phyloP scores from a whole-genome alignment of 2,113 vertebrate genomes.

The Oryzias woworae region DNA sequence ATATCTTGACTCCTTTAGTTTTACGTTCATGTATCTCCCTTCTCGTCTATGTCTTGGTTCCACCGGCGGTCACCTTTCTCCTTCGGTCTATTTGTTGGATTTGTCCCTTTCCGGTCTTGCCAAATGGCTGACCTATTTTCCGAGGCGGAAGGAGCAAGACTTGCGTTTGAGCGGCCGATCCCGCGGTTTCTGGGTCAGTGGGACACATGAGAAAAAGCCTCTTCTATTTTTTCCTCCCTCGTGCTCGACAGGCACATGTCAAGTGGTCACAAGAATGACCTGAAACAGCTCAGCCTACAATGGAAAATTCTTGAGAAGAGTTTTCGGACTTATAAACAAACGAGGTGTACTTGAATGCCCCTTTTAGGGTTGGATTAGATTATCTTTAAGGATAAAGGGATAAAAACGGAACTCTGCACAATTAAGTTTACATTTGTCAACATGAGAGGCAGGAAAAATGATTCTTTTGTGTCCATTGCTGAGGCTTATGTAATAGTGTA shows the following conservation, averaged over 20 bases:
- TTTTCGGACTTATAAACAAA: neutral
- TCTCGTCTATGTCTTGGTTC: constrained; percentile 17
- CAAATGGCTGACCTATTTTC: constrained; percentile 72
- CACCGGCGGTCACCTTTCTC: constrained; percentile 4
- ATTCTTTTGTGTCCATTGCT: constrained; percentile 3
- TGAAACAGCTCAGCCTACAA: constrained; percentile 6
- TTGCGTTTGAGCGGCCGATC: constrained; percentile 51
- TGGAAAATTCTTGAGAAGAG: neutral
- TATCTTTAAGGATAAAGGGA: neutral
- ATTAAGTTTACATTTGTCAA: constrained; percentile 2
- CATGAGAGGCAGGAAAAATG: neutral
- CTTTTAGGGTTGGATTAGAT: neutral
- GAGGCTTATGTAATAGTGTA: constrained; percentile 49
- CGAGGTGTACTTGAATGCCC: neutral
- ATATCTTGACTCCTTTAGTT: constrained; percentile 54
- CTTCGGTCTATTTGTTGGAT: neutral
- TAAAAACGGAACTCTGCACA: neutral
- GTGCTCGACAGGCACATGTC: constrained; percentile 37
- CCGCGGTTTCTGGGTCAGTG: constrained; percentile 78
- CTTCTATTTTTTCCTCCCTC: constrained; percentile 16
- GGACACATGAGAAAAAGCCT: constrained; percentile 55
- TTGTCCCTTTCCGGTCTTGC: constrained; percentile 14
- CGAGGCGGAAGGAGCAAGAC: constrained; percentile 33
- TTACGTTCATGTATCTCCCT: constrained; percentile 20
- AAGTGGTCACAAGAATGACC: constrained; percentile 26